Base-by-base conservation (phyloP, 2,888 invertebrate genomes). In the Dione juno region DNA sequence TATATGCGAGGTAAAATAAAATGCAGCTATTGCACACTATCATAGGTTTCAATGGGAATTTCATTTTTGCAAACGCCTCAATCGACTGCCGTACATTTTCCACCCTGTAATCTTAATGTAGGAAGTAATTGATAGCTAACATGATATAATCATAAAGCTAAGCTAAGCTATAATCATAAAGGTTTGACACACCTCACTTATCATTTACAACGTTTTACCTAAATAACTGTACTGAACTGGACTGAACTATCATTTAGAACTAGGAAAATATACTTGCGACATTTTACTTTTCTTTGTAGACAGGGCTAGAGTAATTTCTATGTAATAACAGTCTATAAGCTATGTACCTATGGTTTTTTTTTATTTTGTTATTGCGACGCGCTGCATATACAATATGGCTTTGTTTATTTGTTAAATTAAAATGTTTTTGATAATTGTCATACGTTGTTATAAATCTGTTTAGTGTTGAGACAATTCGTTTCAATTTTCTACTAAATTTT, bases 81-180 rank as follows among this genome's bases (percentile, higher is more conserved):
- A 45, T 43, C 59, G n/a, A 59, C 28, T 41, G 19, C 14, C 19
- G 19, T 58, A 40, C 41, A 9, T 54, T 14, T 45, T 2, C 21
- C 10, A 45, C 59, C 59, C 59, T 59, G 43, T 59, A 43, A 59
- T 59, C 59, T 59, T 14, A 6, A 43, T 14, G 21, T 10, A 10
- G 28, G 0, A 5, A 59, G 43, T 59, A 43, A 59, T n/a, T 43
- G 1, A 59, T 59, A 43, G n/a, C 3, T n/a, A 43, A 59, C 21
- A 16, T 11, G 59, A 59, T 13, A 59, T 59, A 59, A 59, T 59
- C 43, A 59, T 45, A 59, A 59, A 59, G 59, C 59, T 28, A n/a
- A 43, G n/a, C 3, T n/a, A 43, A 59, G 59, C 43, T 13, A 59
- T 59, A 59, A 59, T 59, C 43, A 59, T 45, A 59, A 59, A 59